Evolutionary conservation across 2,888 invertebrate species (phyloP).

Genomic region (Drosophila flavopinicola): DNA sequence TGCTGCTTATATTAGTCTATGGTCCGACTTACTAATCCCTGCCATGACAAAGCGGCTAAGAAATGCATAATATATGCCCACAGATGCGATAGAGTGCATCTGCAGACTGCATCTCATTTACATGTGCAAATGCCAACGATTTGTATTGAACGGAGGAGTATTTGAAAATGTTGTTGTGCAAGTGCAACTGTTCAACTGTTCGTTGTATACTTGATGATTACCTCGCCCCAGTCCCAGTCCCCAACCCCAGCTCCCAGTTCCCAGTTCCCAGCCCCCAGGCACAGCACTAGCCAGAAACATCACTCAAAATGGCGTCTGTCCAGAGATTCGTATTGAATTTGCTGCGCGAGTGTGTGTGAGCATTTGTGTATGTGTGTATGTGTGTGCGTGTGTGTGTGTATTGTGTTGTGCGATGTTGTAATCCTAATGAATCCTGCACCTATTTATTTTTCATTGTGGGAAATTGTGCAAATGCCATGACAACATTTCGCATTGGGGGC

Average conservation of each 20-base stretch:
- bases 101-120: constrained; percentile 34
- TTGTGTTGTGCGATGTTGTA: constrained; percentile 58
- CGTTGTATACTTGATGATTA: constrained; percentile 42
- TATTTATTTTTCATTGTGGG: constrained; percentile 80
- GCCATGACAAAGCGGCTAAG: constrained; percentile 8
- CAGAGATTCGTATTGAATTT: constrained; percentile 24
- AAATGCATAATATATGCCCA: constrained; percentile 16
- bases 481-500: constrained; percentile 62
- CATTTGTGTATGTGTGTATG: not conserved
- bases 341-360: not conserved
- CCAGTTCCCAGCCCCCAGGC: not conserved
- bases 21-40: not conserved
- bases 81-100: constrained; percentile 22
- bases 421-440: constrained; percentile 79
- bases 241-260: constrained; percentile 1
- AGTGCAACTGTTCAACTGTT: constrained; percentile 31
- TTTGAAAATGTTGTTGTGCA: constrained; percentile 31
- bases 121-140: constrained; percentile 25
- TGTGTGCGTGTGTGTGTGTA: constrained; percentile 10
- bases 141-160: constrained; percentile 11
- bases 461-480: constrained; percentile 79
- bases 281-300: constrained; percentile 31
- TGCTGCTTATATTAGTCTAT: not conserved
- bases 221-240: not conserved
- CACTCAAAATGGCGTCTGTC: constrained; percentile 48